Evolutionary conservation across 2,888 invertebrate genomes (phyloP).

Genomic region (Sicus ferrugineus): DNA sequence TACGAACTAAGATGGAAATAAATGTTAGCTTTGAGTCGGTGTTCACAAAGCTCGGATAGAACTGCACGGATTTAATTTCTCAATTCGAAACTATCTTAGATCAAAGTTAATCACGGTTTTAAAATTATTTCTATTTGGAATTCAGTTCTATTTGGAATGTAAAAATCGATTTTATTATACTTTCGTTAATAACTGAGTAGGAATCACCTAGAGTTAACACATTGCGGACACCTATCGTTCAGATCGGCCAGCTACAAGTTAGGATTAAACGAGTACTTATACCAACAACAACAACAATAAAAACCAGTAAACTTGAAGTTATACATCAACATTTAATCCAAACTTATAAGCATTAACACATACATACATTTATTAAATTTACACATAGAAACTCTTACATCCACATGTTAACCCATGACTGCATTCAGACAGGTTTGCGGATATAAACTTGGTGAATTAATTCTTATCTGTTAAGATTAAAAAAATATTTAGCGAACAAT

Average conservation of each 20-base stretch:
- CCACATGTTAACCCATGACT: background rate
- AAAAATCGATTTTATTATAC: background rate
- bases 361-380: background rate
- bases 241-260: background rate
- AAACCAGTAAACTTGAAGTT: too few relatives aligned
- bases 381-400: background rate
- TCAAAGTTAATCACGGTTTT: too few relatives aligned
- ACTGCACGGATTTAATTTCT: too few relatives aligned
- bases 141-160: too few relatives aligned
- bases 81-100: too few relatives aligned
- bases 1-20: too few relatives aligned
- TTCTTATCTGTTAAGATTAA: constrained; percentile 29
- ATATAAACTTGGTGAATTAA: constrained; percentile 32
- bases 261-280: constrained; percentile 3
- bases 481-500: background rate
- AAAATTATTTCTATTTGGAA: too few relatives aligned
- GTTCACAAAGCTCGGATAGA: too few relatives aligned
- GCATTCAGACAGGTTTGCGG: too few relatives aligned
- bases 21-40: too few relatives aligned
- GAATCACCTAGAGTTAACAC: constrained; percentile 1
- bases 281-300: constrained; percentile 37
- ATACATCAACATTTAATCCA: background rate
- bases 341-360: background rate
- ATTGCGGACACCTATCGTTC: background rate
- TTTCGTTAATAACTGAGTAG: background rate